These are phyloP conservation scores for Ichneumoninae sp. DNA, from an alignment of 2,888 invertebrate genomes.

Conservation along the genomic window DNA sequence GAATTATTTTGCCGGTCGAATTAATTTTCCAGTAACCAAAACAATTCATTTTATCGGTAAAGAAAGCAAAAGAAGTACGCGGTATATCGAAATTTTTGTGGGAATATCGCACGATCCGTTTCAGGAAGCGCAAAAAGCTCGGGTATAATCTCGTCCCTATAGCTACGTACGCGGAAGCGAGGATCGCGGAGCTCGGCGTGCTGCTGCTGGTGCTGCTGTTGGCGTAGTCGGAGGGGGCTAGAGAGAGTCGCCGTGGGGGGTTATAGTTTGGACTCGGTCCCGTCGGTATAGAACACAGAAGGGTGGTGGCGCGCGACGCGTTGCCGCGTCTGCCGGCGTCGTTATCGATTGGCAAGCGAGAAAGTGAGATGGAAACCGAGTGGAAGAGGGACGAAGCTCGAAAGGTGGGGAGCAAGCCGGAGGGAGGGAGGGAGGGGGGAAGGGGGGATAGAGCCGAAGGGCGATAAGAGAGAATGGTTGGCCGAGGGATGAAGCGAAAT, in stretches of 20 bases:
- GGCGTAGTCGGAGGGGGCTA: conserved; percentile 31
- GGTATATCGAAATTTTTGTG: neutral
- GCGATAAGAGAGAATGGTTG: conserved; percentile 54
- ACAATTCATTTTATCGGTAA: neutral
- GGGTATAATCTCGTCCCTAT: conserved; percentile 5
- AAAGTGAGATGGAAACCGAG: conserved; percentile 54
- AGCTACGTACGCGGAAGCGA: conserved; percentile 56
- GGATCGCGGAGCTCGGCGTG: conserved; percentile 53
- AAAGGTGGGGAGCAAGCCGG: neutral
- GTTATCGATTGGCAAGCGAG: conserved; percentile 79
- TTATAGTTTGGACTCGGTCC: conserved; percentile 14
- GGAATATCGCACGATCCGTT: neutral
- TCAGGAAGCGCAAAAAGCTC: conserved; percentile 12
- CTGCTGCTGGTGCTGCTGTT: conserved; percentile 53
- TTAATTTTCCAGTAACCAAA: neutral
- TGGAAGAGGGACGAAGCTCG: conserved; percentile 43
- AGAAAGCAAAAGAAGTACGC: neutral
- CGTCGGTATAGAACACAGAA: conserved; percentile 36
- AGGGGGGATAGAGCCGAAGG: conserved; percentile 44
- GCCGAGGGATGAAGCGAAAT: conserved; percentile 54
- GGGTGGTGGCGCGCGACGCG: conserved; percentile 66
- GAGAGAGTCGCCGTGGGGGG: neutral
- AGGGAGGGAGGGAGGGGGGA: conserved; percentile 8
- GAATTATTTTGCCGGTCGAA: neutral
- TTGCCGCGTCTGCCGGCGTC: conserved; percentile 74